These are phyloP conservation scores for Philotrypesis tridentata DNA, from an alignment of 1,140 invertebrate species.

Conservation along the genomic window DNA sequence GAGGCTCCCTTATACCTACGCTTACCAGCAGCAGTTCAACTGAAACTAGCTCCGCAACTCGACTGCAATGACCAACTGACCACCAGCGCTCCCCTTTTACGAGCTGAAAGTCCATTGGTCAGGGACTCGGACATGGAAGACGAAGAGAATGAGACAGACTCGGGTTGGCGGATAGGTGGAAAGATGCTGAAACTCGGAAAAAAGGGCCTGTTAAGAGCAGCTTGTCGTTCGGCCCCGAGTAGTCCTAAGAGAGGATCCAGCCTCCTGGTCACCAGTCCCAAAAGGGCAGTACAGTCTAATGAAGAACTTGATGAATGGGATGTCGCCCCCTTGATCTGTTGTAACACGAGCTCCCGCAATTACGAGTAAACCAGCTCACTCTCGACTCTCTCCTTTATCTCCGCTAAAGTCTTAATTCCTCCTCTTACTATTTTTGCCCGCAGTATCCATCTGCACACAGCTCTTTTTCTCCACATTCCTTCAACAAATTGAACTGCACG, in stretches of 20 bases:
- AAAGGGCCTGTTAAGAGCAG: slow-evolving; percentile 52
- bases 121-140: not conserved
- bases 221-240: slow-evolving; percentile 71
- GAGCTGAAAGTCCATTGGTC: not conserved
- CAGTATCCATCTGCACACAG: no score
- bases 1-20: not conserved
- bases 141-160: not conserved
- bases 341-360: not conserved
- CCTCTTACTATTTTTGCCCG: no score
- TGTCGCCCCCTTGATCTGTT: slow-evolving; percentile 19
- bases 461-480: no score
- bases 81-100: not conserved
- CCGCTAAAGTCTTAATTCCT: no score
- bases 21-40: not conserved
- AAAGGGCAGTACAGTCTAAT: slow-evolving; percentile 65
- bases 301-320: slow-evolving; percentile 69
- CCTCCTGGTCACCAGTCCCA: slow-evolving; percentile 55
- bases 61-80: not conserved
- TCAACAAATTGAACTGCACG: no score
- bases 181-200: slow-evolving; percentile 51
- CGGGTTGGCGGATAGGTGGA: not conserved
- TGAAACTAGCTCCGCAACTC: slow-evolving; percentile 9
- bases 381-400: no score
- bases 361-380: slow-evolving; percentile 1
- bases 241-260: slow-evolving; percentile 68